These are phyloP conservation scores for Diorhabda sublineata DNA, from an alignment of 1,140 invertebrate genomes.

Conservation along the genomic window DNA sequence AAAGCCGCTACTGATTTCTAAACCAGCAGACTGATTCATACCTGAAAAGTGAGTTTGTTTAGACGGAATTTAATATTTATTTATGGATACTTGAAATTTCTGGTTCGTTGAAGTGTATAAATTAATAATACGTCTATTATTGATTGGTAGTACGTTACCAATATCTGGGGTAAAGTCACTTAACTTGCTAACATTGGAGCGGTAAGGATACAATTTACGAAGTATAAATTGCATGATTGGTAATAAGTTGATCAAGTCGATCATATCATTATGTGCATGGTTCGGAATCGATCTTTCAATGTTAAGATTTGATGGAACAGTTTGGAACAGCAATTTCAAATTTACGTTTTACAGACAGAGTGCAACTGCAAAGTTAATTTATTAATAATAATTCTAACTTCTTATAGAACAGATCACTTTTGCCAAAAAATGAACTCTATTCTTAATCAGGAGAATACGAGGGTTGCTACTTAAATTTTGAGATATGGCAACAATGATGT, in stretches of 20 bases:
- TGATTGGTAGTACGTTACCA: background rate
- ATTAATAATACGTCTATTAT: conserved; percentile 7
- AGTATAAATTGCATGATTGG: background rate
- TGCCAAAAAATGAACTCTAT: too few relatives aligned
- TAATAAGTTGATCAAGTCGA: conserved; percentile 1
- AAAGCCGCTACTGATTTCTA: background rate
- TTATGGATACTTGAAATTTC: background rate
- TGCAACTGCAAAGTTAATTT: background rate
- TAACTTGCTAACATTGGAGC: background rate
- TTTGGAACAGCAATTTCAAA: background rate
- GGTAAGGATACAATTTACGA: background rate
- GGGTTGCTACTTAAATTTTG: too few relatives aligned
- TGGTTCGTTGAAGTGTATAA: background rate
- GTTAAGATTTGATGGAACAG: background rate
- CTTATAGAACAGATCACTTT: too few relatives aligned
- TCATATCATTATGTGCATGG: conserved; percentile 2
- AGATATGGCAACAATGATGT: too few relatives aligned
- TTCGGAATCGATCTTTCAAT: background rate
- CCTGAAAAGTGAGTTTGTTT: conserved; percentile 8
- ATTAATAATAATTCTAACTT: background rate
- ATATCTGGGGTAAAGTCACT: background rate
- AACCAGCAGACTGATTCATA: background rate
- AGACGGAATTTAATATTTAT: conserved; percentile 13
- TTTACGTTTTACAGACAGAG: background rate
- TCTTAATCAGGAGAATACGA: too few relatives aligned